Evolutionary conservation across 1,140 invertebrate genomes (phyloP), one percentile per base, ranked within the genome.

Genomic region (Pygmarrhopalites habei): DNA sequence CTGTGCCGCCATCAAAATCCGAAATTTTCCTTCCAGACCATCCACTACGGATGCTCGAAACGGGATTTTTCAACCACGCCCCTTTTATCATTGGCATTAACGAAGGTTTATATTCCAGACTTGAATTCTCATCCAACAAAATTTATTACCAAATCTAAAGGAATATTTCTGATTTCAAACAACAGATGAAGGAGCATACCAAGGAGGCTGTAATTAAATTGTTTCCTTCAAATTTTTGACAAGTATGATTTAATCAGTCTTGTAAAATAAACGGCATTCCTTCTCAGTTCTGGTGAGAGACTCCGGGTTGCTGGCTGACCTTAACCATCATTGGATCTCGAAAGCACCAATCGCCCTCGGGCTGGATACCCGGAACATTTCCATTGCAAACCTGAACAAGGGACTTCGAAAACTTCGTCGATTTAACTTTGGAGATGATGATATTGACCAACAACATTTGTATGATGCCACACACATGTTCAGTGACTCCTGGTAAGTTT

Each of bases 171-270:
- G n/a, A n/a, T n/a, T n/a, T n/a, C n/a, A n/a, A n/a, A n/a, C n/a
- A n/a, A n/a, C n/a, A n/a, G 44, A 47, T 25, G 44, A 47, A 25
- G 44, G 44, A 47, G 44, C 44, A 5, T 47, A 47, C n/a, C 44
- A 47, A 25, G 32, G 5, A 7, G 32, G 32, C 5, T 35, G 32
- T 35, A 35, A 7, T 35, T 35, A 35, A n/a, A n/a, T n/a, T n/a
- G n/a, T n/a, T n/a, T n/a, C n/a, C n/a, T n/a, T n/a, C n/a, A n/a
- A n/a, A n/a, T n/a, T n/a, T n/a, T n/a, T n/a, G n/a, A n/a, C n/a
- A n/a, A n/a, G n/a, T n/a, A n/a, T n/a, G n/a, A n/a, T n/a, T n/a
- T n/a, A n/a, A n/a, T n/a, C n/a, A n/a, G n/a, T n/a, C n/a, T n/a
- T n/a, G n/a, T n/a, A n/a, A n/a, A n/a, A n/a, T n/a, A n/a, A n/a